Evolutionary conservation across 2,797 vertebrate species (phyloP), one percentile per base, ranked within the genome.

Genomic region (Aulostomus chinensis): DNA sequence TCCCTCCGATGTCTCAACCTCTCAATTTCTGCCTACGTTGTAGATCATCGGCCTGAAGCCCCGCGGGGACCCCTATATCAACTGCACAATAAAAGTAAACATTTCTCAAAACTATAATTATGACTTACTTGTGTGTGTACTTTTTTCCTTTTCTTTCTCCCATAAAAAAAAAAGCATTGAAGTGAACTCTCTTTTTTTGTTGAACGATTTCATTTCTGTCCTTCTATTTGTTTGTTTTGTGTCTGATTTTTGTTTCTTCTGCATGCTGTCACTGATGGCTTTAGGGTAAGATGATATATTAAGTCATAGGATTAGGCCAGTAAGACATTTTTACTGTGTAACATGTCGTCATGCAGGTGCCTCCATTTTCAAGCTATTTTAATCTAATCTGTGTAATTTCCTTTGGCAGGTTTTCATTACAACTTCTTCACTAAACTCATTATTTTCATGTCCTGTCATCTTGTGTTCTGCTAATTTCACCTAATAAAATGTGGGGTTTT

Each of bases 41-140:
- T 71, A 98, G 96, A 93, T 98, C 88, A 98, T 98, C 77, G 96
- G 94, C 75, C 89, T 98, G 81, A 93, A 86, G 62, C 95, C 96
- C 14, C 14, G 67, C 10, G 96, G 94, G 59, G 61, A 90, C 1
- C 96, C 96, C 34, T 85, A 37, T 45, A 93, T 98, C 90, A 70
- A 87, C 2, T 98, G 96, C 84, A 74, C 72, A 26, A 13, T 89
- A 58, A 96, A 96, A 93, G 96, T 98, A 84, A 92, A 91, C 86
- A 62, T 18, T 5, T 26, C 10, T 12, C 13, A 31, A 7, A 7
- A 20, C n/a, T 43, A 31, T 24, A 12, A 18, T 12, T 76, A 8
- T 24, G 20, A 10, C 22, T 49, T 41, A 32, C 39, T 26, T 63
- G 60, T 77, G 50, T 63, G 45, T 73, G 57, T 71, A 45, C 57